Evolutionary conservation across 2,797 vertebrate genomes (phyloP).

Genomic region (Manis javanica): DNA sequence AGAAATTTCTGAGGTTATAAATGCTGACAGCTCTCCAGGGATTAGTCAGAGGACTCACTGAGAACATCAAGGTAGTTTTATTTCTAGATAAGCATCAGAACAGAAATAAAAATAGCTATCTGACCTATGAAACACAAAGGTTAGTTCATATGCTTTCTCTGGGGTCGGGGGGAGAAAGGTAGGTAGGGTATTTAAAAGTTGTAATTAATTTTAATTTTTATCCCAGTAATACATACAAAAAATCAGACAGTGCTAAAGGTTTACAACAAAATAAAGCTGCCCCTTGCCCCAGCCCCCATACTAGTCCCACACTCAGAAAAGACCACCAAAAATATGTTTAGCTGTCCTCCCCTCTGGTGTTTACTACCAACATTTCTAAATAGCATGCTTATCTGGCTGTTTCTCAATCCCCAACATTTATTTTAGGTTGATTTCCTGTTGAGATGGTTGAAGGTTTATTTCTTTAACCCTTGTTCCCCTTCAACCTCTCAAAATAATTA

Average conservation of each 20-base stretch:
- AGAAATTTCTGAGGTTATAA: constrained; percentile 13
- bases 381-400: background rate
- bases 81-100: constrained; percentile 49
- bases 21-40: background rate
- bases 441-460: background rate
- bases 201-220: constrained; percentile 20
- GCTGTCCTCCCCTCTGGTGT: background rate
- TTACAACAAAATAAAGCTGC: constrained; percentile 6
- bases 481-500: background rate
- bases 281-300: background rate
- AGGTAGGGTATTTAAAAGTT: background rate
- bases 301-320: background rate
- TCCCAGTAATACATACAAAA: background rate
- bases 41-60: constrained; percentile 51
- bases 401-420: background rate
- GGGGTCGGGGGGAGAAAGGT: background rate
- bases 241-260: background rate
- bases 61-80: background rate
- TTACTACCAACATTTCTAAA: background rate
- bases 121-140: constrained; percentile 44
- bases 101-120: constrained; percentile 43
- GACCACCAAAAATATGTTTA: background rate
- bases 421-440: background rate
- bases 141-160: background rate
- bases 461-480: background rate